These are phyloP conservation scores for Elephas maximus DNA, from an alignment of 2,113 vertebrate genomes.

Conservation along the genomic window DNA sequence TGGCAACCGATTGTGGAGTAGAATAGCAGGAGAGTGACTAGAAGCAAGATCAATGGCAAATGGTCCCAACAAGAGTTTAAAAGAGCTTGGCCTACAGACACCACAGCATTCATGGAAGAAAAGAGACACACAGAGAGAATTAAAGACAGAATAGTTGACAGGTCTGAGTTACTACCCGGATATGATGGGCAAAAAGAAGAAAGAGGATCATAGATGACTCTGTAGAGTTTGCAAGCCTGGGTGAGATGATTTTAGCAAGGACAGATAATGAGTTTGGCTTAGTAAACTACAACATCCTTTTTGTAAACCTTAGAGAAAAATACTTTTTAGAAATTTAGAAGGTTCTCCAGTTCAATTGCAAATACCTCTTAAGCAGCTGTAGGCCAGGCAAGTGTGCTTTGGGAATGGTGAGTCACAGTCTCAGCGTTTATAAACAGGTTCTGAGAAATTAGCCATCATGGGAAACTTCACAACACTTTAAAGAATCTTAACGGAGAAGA, in stretches of 20 bases:
- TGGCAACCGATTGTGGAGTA: not conserved
- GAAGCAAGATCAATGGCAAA: constrained; percentile 12
- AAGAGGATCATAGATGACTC: not conserved
- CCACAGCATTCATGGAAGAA: not conserved
- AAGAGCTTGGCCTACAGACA: not conserved
- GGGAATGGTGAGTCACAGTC: not conserved
- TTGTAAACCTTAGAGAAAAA: constrained; percentile 20
- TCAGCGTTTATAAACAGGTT: not conserved
- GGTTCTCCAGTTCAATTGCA: not conserved
- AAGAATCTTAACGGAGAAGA: constrained; percentile 9
- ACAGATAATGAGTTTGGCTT: not conserved
- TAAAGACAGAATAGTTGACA: not conserved
- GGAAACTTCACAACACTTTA: not conserved
- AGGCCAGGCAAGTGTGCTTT: not conserved
- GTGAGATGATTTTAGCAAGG: constrained; percentile 38
- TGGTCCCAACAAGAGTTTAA: not conserved
- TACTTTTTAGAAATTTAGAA: constrained; percentile 19
- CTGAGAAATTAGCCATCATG: constrained; percentile 28
- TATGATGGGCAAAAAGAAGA: not conserved
- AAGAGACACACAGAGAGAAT: not conserved
- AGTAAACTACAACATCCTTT: not conserved
- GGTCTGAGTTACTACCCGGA: not conserved
- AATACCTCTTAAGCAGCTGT: not conserved
- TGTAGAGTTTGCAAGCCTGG: not conserved
- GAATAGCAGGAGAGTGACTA: not conserved